phyloP scores from a whole-genome alignment of 2,797 vertebrate species.

The Tauraco hartlaubi region DNA sequence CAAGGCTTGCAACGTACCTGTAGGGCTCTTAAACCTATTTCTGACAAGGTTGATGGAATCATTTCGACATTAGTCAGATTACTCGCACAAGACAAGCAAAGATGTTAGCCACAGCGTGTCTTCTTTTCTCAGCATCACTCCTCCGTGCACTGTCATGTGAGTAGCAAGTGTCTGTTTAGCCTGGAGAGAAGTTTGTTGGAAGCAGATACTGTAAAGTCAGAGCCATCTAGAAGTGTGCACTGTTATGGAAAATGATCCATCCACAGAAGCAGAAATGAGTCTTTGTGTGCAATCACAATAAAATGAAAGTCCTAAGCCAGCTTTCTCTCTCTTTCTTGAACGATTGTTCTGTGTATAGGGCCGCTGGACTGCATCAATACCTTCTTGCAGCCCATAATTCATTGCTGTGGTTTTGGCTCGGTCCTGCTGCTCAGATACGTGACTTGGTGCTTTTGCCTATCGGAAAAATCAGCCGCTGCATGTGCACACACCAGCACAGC shows the following conservation, averaged over 20 bases:
- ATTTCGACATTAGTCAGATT: conserved; percentile 65
- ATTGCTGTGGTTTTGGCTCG: neutral
- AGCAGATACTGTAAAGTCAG: conserved; percentile 60
- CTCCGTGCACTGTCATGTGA: neutral
- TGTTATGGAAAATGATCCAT: conserved; percentile 34
- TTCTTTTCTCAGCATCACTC: conserved; percentile 60
- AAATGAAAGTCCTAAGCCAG: neutral
- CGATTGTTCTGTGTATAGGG: neutral
- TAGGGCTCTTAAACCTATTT: conserved; percentile 64
- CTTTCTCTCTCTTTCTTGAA: conserved; percentile 1
- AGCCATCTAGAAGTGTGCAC: neutral
- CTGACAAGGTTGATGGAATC: conserved; percentile 71
- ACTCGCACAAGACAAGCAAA: conserved; percentile 66
- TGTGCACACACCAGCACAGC: neutral
- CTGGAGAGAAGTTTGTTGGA: conserved; percentile 64
- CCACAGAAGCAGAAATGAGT: conserved; percentile 20
- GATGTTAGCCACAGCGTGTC: conserved; percentile 53
- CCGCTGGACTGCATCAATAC: conserved; percentile 4
- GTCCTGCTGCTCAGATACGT: conserved; percentile 14
- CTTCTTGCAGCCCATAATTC: conserved; percentile 1
- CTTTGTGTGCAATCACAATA: conserved; percentile 23
- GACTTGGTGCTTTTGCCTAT: neutral
- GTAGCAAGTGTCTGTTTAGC: conserved; percentile 60
- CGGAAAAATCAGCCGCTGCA: conserved; percentile 24
- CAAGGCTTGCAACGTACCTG: conserved; percentile 57